Conservation (phyloP, 2,888 invertebrate genomes). For the Pharmacophagus antenor region DNA sequence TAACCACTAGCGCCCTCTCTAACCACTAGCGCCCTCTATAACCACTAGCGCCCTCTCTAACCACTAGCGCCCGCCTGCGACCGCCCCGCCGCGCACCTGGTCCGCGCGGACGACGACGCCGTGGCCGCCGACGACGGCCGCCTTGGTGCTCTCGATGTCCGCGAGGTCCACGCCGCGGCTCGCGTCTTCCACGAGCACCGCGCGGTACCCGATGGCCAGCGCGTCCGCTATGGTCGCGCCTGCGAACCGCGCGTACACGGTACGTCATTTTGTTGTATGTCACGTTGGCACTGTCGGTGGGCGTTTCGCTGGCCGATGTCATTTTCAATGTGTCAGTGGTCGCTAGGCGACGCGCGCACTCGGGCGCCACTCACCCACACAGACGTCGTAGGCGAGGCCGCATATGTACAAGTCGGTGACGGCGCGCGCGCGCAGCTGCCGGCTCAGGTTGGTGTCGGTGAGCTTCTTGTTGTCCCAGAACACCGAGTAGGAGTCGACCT, state of each 20-base stretch:
- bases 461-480: constrained; percentile 98
- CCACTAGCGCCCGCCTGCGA: too few relatives aligned
- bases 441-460: constrained; percentile 91
- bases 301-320: not conserved
- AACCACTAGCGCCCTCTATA: too few relatives aligned
- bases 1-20: too few relatives aligned
- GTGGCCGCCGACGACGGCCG: constrained; percentile 86
- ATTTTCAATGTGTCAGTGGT: too few relatives aligned
- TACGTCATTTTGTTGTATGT: not conserved
- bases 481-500: constrained; percentile 98
- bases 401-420: constrained; percentile 97
- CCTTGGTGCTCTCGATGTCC: constrained; percentile 91
- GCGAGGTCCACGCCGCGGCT: constrained; percentile 92
- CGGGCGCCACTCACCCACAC: constrained; percentile 85
- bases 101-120: constrained; percentile 91
- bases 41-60: too few relatives aligned
- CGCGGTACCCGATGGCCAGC: constrained; percentile 93
- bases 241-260: constrained; percentile 45
- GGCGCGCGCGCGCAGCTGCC: constrained; percentile 88
- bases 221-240: constrained; percentile 94
- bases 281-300: too few relatives aligned
- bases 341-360: not conserved
- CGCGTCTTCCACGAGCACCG: constrained; percentile 94
- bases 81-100: constrained; percentile 68
- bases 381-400: constrained; percentile 97